Conservation (phyloP, 2,113 vertebrate genomes). For the Gallinago paraguaiae region DNA sequence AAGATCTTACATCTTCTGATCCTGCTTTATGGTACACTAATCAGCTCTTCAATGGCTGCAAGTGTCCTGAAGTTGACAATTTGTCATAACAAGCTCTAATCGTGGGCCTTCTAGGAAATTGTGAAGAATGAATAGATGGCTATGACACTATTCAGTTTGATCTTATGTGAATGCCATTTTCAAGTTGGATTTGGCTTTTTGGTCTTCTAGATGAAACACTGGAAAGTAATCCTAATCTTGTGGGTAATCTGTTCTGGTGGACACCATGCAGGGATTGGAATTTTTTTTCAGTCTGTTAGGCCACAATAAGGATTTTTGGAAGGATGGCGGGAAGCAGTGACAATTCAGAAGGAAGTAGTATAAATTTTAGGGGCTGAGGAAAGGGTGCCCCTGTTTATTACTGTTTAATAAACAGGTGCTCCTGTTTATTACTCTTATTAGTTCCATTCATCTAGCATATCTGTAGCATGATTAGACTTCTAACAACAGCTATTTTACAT, state of each 20-base stretch:
- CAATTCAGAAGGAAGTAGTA: neutral
- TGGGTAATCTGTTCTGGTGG: neutral
- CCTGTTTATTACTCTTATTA: neutral
- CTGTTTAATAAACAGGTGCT: too few relatives aligned
- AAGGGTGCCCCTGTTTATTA: neutral
- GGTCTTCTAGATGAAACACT: neutral
- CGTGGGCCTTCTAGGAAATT: neutral
- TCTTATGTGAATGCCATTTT: neutral
- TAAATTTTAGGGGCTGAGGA: neutral
- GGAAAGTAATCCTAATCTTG: neutral
- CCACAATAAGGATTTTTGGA: neutral
- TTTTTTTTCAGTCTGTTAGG: neutral
- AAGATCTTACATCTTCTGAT: neutral
- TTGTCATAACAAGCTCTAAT: neutral
- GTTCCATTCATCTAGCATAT: neutral
- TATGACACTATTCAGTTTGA: neutral
- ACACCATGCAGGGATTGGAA: accelerated
- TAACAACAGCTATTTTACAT: neutral
- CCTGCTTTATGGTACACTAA: neutral
- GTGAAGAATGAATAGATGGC: neutral
- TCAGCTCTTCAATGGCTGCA: neutral
- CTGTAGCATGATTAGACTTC: neutral
- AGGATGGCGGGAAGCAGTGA: neutral
- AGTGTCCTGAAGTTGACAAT: neutral
- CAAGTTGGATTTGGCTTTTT: neutral